Percentiles rank a stretch among this genome's conserved stretches.
Conservation (phyloP, 2,797 vertebrate genomes). For the Sebastes kiyomatsui region DNA sequence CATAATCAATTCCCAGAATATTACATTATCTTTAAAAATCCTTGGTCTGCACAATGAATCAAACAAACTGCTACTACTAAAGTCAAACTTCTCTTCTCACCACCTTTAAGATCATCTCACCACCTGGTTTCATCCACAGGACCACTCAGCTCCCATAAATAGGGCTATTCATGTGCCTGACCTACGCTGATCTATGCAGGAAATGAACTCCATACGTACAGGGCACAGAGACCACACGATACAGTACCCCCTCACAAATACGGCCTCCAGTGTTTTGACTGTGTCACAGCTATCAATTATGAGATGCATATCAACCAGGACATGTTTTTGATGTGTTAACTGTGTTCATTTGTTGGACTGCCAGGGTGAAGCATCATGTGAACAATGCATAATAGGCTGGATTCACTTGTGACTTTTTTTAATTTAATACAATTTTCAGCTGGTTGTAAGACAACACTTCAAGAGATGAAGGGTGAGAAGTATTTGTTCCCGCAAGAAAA, state of each 20-base stretch:
- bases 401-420: not conserved
- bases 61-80: not conserved
- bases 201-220: slow-evolving; percentile 71
- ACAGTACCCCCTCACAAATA: slow-evolving; percentile 57
- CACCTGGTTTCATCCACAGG: slow-evolving; percentile 49
- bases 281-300: slow-evolving; percentile 40
- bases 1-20: not conserved
- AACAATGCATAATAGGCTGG: not conserved
- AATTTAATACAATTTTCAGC: not conserved
- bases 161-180: slow-evolving; percentile 61
- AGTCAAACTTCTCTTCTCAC: slow-evolving; percentile 15
- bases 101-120: slow-evolving; percentile 33
- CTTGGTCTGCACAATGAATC: not conserved
- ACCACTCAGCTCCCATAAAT: slow-evolving; percentile 50
- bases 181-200: slow-evolving; percentile 60
- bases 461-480: not conserved
- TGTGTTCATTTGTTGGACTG: slow-evolving; percentile 12
- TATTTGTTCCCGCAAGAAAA: not conserved
- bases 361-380: not conserved
- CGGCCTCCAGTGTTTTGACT: slow-evolving; percentile 49
- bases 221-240: slow-evolving; percentile 17
- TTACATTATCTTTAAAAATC: not conserved
- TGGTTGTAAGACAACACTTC: not conserved
- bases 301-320: slow-evolving; percentile 29
- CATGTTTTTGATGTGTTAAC: slow-evolving; percentile 23